Percentiles rank a stretch among this genome's conserved stretches.
Conservation (phyloP, 64 coral and sea anemone genomes). For the Astreopora myriophthalma region DNA sequence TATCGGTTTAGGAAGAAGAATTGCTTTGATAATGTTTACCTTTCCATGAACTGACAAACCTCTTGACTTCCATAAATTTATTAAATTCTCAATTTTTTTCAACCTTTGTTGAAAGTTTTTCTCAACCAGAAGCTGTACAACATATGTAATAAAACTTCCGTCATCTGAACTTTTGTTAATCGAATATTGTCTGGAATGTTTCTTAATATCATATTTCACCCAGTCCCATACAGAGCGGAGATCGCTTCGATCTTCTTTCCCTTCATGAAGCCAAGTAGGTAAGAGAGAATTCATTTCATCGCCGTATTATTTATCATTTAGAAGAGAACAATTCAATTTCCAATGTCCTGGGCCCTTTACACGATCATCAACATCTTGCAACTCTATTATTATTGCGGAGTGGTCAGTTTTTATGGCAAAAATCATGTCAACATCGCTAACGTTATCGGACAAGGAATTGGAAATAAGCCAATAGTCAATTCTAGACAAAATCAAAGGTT, state of each 20-base stretch:
- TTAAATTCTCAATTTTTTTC: background rate
- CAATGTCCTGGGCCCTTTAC: constrained; percentile 16
- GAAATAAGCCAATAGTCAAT: background rate
- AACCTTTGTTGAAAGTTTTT: constrained; percentile 45
- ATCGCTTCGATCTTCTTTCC: background rate
- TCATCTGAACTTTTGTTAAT: background rate
- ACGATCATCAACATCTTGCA: background rate
- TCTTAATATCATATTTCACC: constrained; percentile 35
- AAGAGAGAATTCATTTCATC: constrained; percentile 12
- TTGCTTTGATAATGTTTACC: background rate
- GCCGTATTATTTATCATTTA: constrained; percentile 1
- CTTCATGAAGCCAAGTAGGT: constrained; percentile 28
- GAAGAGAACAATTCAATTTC: constrained; percentile 32
- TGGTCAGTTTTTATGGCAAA: background rate
- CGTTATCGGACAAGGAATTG: background rate
- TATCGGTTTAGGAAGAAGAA: background rate
- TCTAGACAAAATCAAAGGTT: background rate
- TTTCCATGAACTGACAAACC: background rate
- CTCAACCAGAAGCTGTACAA: constrained; percentile 41
- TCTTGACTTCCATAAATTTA: background rate
- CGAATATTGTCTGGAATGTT: background rate
- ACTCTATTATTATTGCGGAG: background rate
- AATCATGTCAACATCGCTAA: background rate
- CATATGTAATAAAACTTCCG: background rate
- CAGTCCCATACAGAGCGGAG: constrained; percentile 33